Conservation (phyloP, 2,888 invertebrate genomes). For the Drosophila kokeensis region DNA sequence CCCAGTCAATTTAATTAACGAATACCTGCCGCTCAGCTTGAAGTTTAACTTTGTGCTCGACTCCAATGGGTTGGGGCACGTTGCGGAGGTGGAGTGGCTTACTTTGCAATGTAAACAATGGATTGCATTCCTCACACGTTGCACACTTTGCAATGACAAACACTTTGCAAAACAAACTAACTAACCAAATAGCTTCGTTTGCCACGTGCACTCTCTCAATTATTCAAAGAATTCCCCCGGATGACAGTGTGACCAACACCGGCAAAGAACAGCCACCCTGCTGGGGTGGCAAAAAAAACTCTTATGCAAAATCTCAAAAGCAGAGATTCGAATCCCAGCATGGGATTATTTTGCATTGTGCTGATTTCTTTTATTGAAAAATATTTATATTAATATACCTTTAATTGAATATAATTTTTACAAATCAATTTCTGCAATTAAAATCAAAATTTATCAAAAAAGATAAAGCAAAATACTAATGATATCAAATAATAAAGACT, state of each 20-base stretch:
- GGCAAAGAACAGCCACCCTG: neutral
- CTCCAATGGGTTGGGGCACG: neutral
- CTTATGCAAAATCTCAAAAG: neutral
- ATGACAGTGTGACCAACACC: constrained; percentile 5
- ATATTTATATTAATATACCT: neutral
- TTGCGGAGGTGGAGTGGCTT: neutral
- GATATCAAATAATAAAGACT: neutral
- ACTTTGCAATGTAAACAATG: constrained; percentile 45
- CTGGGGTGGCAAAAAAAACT: neutral
- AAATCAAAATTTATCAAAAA: neutral
- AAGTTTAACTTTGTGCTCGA: constrained; percentile 18
- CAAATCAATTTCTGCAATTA: neutral
- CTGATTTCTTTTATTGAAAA: neutral
- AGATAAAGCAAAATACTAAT: neutral
- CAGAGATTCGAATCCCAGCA: neutral
- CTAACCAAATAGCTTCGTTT: constrained; percentile 19
- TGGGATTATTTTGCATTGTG: neutral
- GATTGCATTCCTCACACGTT: constrained; percentile 37
- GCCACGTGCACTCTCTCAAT: constrained; percentile 16
- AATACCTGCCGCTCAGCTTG: constrained; percentile 25
- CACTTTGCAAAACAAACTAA: constrained; percentile 29
- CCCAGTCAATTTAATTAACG: constrained; percentile 51
- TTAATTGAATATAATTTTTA: neutral
- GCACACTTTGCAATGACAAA: constrained; percentile 12
- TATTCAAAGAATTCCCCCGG: constrained; percentile 12